A percentile compares a stretch with the other conserved stretches of the same genome.
Evolutionary conservation across 2,888 invertebrate genomes (phyloP).

Genomic region (Imbricaverruca yamaguchii): DNA sequence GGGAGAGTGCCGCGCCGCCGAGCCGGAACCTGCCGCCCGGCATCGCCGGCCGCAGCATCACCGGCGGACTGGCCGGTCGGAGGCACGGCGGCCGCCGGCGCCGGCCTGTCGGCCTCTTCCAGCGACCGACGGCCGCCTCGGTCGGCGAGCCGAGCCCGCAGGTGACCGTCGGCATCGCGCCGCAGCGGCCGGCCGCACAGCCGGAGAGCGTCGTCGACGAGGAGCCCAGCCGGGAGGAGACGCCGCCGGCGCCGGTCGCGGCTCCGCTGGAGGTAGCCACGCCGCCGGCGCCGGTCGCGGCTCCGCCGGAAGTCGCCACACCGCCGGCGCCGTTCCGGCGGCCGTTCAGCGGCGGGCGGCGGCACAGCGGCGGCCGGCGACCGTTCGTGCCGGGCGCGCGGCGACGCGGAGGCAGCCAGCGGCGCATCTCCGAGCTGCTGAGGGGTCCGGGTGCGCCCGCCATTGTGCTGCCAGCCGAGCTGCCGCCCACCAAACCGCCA

Average conservation of each 20-base stretch:
- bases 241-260: background rate
- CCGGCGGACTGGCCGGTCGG: background rate
- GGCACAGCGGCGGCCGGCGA: conserved; percentile 53
- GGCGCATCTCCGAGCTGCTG: background rate
- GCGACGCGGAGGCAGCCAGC: background rate
- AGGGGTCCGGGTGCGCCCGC: background rate
- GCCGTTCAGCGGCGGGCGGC: conserved; percentile 61
- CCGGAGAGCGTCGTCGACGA: background rate
- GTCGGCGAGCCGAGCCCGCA: background rate
- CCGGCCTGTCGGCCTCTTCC: background rate
- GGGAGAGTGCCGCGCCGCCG: background rate
- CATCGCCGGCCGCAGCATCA: background rate
- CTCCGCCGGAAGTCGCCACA: conserved; percentile 28
- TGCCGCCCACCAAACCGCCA: background rate
- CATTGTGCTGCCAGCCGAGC: background rate
- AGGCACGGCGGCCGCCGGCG: background rate
- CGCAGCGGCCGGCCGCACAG: background rate
- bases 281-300: conserved; percentile 43
- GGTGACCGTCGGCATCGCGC: background rate
- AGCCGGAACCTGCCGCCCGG: background rate
- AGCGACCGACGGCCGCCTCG: too few species aligned
- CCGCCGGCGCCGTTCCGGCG: conserved; percentile 64
- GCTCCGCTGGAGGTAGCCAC: conserved; percentile 28
- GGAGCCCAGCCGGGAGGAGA: background rate
- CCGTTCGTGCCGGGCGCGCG: background rate